These are phyloP conservation scores for Mungos mungo DNA, from an alignment of 2,113 vertebrate genomes.

Conservation along the genomic window DNA sequence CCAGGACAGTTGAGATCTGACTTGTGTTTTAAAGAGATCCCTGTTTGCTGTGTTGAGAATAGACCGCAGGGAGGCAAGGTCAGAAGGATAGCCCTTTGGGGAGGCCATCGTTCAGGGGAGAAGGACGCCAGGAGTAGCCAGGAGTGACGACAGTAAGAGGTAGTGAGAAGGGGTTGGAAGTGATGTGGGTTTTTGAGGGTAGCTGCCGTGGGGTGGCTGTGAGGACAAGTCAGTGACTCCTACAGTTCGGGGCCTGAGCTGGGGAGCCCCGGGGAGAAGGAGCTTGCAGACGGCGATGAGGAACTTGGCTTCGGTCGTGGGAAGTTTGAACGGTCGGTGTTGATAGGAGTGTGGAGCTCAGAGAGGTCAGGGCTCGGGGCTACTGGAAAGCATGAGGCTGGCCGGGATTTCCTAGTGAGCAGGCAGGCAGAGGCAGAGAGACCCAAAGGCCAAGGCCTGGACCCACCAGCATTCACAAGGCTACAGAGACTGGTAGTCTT, in stretches of 20 bases:
- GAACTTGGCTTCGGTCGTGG: background rate
- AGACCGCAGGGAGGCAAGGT: background rate
- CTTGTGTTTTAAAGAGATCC: background rate
- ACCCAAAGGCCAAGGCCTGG: fast-evolving
- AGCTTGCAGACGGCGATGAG: fast-evolving
- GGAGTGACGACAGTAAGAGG: background rate
- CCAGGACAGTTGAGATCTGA: background rate
- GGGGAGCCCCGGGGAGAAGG: background rate
- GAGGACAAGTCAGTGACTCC: background rate
- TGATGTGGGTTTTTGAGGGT: background rate
- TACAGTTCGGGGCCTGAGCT: background rate
- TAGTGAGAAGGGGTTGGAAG: background rate
- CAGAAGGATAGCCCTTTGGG: background rate
- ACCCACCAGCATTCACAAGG: background rate
- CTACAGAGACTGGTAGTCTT: background rate
- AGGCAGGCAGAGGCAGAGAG: background rate
- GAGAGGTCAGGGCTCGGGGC: too few species aligned
- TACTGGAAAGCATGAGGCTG: background rate
- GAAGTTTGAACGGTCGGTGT: background rate
- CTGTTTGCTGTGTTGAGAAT: background rate
- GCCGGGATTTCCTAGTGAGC: background rate
- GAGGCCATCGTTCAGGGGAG: background rate
- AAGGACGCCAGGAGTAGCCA: too few species aligned
- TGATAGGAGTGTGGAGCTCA: background rate
- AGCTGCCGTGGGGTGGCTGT: background rate